phyloP scores from a whole-genome alignment of 2,888 invertebrate genomes.

The Tanypteryx hageni region DNA sequence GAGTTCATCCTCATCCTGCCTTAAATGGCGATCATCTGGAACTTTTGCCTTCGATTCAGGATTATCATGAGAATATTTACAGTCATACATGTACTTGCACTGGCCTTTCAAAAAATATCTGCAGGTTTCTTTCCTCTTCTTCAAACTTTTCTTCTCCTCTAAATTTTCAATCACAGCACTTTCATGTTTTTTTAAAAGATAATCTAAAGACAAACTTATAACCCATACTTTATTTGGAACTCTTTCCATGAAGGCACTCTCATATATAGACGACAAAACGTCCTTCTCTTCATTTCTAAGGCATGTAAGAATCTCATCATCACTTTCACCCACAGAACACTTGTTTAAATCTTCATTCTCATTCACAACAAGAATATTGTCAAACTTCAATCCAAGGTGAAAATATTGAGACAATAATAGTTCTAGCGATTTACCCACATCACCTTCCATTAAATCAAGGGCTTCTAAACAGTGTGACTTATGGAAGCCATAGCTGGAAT shows the following conservation, averaged over 20 bases:
- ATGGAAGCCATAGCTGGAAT: slow-evolving; percentile 85
- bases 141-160: slow-evolving; percentile 55
- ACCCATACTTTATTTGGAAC: slow-evolving; percentile 84
- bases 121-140: slow-evolving; percentile 76
- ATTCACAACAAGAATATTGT: slow-evolving; percentile 73
- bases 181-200: slow-evolving; percentile 67
- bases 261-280: slow-evolving; percentile 87
- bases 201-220: slow-evolving; percentile 79
- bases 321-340: slow-evolving; percentile 68
- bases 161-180: slow-evolving; percentile 59
- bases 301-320: slow-evolving; percentile 78
- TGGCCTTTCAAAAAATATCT: slow-evolving; percentile 80
- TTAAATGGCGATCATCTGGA: slow-evolving; percentile 71
- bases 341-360: slow-evolving; percentile 74
- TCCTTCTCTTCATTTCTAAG: slow-evolving; percentile 85
- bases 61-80: slow-evolving; percentile 84
- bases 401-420: slow-evolving; percentile 85
- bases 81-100: slow-evolving; percentile 86
- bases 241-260: slow-evolving; percentile 82
- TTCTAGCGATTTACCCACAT: slow-evolving; percentile 84
- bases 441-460: slow-evolving; percentile 81
- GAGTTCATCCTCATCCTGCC: slow-evolving; percentile 71
- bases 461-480: slow-evolving; percentile 86
- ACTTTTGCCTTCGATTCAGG: slow-evolving; percentile 68
- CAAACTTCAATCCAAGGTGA: slow-evolving; percentile 68